Percentiles rank a stretch among this genome's conserved stretches.
These are phyloP conservation scores for Adelosebastes latens DNA, from an alignment of 2,797 vertebrate genomes.

Conservation along the genomic window DNA sequence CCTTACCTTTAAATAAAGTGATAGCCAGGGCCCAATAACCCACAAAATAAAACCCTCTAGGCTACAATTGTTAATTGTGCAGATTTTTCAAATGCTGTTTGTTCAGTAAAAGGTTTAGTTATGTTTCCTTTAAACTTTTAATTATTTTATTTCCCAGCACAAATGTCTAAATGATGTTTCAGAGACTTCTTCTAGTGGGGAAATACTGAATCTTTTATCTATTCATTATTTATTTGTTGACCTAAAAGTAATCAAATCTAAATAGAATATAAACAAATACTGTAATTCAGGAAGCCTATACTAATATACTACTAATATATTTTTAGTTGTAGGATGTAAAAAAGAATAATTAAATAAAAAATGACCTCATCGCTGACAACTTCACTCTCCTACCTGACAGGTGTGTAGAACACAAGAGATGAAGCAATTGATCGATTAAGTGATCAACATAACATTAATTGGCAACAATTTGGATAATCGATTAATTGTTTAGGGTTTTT, in stretches of 20 bases:
- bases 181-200: neutral
- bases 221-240: neutral
- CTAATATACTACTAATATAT: no score
- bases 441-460: neutral
- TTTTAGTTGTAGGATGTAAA: no score
- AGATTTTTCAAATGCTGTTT: neutral
- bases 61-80: neutral
- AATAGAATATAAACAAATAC: neutral
- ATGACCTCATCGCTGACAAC: no score
- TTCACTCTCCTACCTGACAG: neutral
- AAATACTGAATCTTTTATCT: neutral
- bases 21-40: neutral
- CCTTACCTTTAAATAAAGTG: neutral
- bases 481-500: rapidly evolving
- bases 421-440: neutral
- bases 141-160: neutral
- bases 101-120: neutral
- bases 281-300: neutral
- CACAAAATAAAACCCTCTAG: neutral
- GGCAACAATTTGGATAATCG: no score
- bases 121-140: neutral
- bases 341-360: no score
- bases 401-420: neutral
- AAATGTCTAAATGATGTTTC: neutral
- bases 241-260: neutral